Base-by-base conservation (phyloP, 2,888 invertebrate genomes). In the Dicyrtomina minuta region DNA sequence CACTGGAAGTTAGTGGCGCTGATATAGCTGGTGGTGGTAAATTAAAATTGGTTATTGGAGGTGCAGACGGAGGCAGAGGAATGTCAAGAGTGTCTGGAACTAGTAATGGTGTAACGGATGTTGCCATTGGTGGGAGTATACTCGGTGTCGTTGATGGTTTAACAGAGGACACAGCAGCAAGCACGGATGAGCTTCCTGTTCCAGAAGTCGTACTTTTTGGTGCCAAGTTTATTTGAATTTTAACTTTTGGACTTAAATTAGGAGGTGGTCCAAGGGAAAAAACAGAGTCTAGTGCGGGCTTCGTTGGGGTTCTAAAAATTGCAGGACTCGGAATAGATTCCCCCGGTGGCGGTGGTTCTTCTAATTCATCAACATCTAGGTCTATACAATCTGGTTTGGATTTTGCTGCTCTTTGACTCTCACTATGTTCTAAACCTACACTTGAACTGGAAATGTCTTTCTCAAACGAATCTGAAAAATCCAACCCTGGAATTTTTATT, bases 141-240 rank as follows among this genome's bases (percentile, higher is more conserved):
- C 4, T 66, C 51, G 33, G 62, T 39, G 51, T 69, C 61, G 26
- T 67, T 58, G 58, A 59, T 68, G 66, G 64, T 69, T 46, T 70
- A 43, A 12, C 64, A 56, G 20, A 41, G 20, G 26, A 20, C 26
- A 20, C 22, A 24, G 22, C 61, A 49, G 17, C 26, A 5, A 27
- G 56, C 4, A 51, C 39, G 10, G 56, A 51, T 39, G 27, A 41
- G 22, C 20, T 24, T 33, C 4, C 8, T 33, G 62, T 15, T 1
- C 20, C 46, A 33, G 15, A n/a, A 13, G n/a, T 15, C 17, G 62
- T 15, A 12, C 20, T 62, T 62, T 62, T 62, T 17, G 62, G 44
- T 24, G 49, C 62, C 20, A 77, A 65, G 58, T 74, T 75, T n/a
- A 77, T 77, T 24, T 77, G 75, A 27, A 77, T 77, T 62, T 77